phyloP scores from a whole-genome alignment of 2,113 vertebrate species.

The Poeciliopsis prolifica region DNA sequence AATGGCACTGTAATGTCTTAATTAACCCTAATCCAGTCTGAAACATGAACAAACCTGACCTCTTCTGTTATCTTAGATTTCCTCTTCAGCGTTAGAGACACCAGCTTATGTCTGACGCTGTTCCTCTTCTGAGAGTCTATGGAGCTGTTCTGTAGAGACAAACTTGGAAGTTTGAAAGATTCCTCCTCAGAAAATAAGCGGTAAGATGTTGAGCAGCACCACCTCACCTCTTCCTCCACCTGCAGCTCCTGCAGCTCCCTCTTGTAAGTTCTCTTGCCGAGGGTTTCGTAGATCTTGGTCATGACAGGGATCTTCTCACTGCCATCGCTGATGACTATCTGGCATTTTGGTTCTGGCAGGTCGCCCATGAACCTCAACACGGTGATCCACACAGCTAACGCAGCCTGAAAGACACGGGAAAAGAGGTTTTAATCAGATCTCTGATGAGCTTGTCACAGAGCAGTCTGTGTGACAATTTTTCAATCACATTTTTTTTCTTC shows the following conservation, averaged over 20 bases:
- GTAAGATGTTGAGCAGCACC: not conserved
- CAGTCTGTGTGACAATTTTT: no score
- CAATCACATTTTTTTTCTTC: no score
- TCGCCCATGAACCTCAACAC: slow-evolving; percentile 97
- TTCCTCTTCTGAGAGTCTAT: slow-evolving; percentile 90
- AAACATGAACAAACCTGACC: slow-evolving; percentile 75
- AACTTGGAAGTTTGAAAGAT: not conserved
- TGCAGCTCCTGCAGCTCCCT: slow-evolving; percentile 94
- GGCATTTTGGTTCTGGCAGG: slow-evolving; percentile 92
- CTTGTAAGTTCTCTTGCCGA: slow-evolving; percentile 96
- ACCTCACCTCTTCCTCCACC: slow-evolving; percentile 90
- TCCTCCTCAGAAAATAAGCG: not conserved
- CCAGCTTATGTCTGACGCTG: slow-evolving; percentile 93
- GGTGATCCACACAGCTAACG: slow-evolving; percentile 96
- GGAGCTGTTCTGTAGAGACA: slow-evolving; percentile 81
- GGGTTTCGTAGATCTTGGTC: slow-evolving; percentile 99
- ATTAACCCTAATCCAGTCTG: not conserved
- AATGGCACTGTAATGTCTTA: no score
- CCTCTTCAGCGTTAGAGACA: slow-evolving; percentile 97
- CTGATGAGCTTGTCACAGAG: not conserved
- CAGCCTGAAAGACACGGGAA: slow-evolving; percentile 78
- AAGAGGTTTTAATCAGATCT: not conserved
- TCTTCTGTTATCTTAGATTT: slow-evolving; percentile 97
- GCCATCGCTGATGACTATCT: slow-evolving; percentile 91
- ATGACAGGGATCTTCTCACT: slow-evolving; percentile 98